These are phyloP conservation scores for Apostichopus japonicus DNA, from an alignment of 35 echinoderm and acorn worm genomes.

Conservation along the genomic window DNA sequence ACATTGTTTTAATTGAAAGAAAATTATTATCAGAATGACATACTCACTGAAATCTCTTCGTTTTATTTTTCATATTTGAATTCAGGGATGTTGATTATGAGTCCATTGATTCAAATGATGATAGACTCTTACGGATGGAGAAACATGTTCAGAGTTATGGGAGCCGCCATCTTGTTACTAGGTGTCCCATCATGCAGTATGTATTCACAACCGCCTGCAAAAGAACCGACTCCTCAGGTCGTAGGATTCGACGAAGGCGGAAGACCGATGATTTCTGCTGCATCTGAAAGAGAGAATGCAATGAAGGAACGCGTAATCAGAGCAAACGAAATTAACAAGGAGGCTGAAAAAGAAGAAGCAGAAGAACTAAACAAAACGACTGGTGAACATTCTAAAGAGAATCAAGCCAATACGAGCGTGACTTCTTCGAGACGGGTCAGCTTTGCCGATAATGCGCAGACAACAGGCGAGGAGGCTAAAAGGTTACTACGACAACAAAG, in stretches of 20 bases:
- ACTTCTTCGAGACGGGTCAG: constrained; percentile 19
- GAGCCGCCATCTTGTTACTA: constrained; percentile 62
- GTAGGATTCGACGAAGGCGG: constrained; percentile 51
- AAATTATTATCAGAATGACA: no score
- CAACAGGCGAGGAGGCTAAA: not conserved
- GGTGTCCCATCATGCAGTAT: constrained; percentile 63
- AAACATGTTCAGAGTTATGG: constrained; percentile 82
- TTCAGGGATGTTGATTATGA: constrained; percentile 77
- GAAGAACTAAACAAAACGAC: not conserved
- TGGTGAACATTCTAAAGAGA: constrained; percentile 59
- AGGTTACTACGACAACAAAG: not conserved
- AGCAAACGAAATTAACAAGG: not conserved
- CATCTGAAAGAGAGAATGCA: not conserved
- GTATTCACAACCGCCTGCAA: constrained; percentile 63
- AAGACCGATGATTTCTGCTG: constrained; percentile 16
- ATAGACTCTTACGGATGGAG: constrained; percentile 67
- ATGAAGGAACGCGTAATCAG: constrained; percentile 33
- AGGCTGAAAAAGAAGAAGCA: constrained; percentile 20
- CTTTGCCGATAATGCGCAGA: constrained; percentile 24
- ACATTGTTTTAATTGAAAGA: no score
- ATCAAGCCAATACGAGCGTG: constrained; percentile 34
- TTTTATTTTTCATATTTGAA: not conserved
- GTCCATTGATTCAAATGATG: constrained; percentile 66
- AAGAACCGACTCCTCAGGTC: not conserved
- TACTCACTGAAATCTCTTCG: no score